A percentile compares a stretch with the other conserved stretches of the same genome.
Conservation (phyloP, 1,140 invertebrate genomes). For the Trinorchestia longiramus region DNA sequence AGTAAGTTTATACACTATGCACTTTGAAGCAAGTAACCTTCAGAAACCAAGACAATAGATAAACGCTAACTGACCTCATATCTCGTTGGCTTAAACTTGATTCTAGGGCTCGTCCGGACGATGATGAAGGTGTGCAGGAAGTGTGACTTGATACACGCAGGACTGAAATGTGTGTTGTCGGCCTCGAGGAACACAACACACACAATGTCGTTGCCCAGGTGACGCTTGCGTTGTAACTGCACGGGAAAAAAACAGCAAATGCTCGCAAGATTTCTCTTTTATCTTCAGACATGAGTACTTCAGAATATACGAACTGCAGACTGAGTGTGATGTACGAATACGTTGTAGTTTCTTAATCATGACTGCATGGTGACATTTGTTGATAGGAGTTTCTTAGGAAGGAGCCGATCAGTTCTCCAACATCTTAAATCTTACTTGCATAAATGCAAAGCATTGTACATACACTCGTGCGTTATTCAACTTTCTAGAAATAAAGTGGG, state of each 20-base stretch:
- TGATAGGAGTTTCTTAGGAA: not conserved
- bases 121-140: conserved; percentile 93
- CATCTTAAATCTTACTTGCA: too few species aligned
- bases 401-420: not conserved
- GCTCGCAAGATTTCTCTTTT: not conserved
- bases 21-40: too few species aligned
- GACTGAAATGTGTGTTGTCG: conserved; percentile 91
- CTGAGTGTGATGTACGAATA: not conserved
- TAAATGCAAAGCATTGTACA: too few species aligned
- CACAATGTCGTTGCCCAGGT: conserved; percentile 72
- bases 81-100: conserved; percentile 85
- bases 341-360: not conserved
- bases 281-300: not conserved
- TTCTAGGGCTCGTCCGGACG: conserved; percentile 86
- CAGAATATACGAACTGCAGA: not conserved
- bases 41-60: not conserved
- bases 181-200: conserved; percentile 83
- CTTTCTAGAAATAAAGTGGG: too few species aligned
- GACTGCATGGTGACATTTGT: not conserved
- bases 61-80: conserved; percentile 78
- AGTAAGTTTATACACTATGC: too few species aligned
- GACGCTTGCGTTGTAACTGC: conserved; percentile 71
- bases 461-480: too few species aligned
- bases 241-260: conserved; percentile 46
- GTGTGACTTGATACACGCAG: conserved; percentile 92